Conservation (phyloP, 2,888 invertebrate species). For the Agrenia bidenticulata region DNA sequence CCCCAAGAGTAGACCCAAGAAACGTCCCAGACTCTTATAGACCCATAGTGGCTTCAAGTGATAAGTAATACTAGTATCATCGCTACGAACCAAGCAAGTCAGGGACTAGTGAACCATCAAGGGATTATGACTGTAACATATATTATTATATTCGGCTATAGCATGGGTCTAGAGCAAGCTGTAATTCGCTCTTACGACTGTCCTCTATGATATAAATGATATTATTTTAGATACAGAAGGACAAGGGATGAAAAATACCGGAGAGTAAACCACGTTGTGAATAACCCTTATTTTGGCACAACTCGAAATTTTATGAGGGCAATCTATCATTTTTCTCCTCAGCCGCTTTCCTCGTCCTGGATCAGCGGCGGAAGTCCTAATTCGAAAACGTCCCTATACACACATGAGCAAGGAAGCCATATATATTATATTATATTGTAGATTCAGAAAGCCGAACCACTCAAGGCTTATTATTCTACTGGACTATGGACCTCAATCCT, state of each 20-base stretch:
- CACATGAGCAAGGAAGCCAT: not conserved
- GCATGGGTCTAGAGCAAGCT: too few relatives aligned
- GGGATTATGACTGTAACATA: slow-evolving; percentile 23
- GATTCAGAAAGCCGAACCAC: not conserved
- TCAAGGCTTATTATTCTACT: not conserved
- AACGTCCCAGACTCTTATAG: too few relatives aligned
- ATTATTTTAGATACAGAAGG: not conserved
- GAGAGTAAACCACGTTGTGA: not conserved
- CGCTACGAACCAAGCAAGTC: slow-evolving; percentile 5
- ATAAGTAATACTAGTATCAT: not conserved
- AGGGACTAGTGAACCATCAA: slow-evolving; percentile 26
- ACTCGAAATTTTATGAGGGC: slow-evolving; percentile 28
- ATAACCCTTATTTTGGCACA: slow-evolving; percentile 27
- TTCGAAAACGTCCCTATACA: too few relatives aligned
- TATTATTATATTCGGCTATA: too few relatives aligned
- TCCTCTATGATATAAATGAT: too few relatives aligned
- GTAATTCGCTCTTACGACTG: too few relatives aligned
- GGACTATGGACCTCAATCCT: too few relatives aligned
- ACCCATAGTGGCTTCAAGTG: too few relatives aligned
- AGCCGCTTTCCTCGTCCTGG: too few relatives aligned
- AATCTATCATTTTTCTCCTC: slow-evolving; percentile 22
- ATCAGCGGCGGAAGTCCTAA: too few relatives aligned
- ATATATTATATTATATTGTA: not conserved
- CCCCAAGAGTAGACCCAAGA: too few relatives aligned
- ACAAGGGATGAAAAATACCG: not conserved